Base-by-base conservation (phyloP, 2,797 vertebrate genomes). In the Lithobates pipiens region DNA sequence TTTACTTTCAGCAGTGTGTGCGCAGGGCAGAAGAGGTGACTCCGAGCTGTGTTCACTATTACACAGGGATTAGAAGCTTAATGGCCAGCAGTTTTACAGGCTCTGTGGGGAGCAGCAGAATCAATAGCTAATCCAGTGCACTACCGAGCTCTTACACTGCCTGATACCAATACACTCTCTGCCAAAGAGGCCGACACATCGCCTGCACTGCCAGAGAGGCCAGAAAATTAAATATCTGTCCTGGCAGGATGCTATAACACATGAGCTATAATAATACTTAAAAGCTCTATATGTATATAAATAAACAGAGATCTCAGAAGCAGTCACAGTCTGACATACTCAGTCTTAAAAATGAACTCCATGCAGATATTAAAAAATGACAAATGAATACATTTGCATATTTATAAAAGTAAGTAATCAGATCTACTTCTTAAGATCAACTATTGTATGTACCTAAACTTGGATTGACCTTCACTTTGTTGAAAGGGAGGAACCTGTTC, bases 91-190 rank as follows among this genome's bases (percentile, higher is more conserved):
- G 76, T 83, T 87, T 83, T 87, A 76, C 81, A 83, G 86, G 34
- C 81, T 87, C 86, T 83, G 86, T 39, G 46, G 86, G 81, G 76
- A 87, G 81, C 63, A 34, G 86, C 25, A 75, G 81, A 87, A 87
- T 87, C 86, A 83, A 87, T 87, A 87, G 70, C 76, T 87, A 87
- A 87, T 87, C 86, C 81, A 87, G 80, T 87, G 80, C 85, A 87
- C 85, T 83, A 73, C 85, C 68, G 71, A 76, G 85, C 65, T 75
- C 32, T 82, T 76, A 69, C 69, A 80, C 76, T 69, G 85, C 39
- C 79, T 86, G 70, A 87, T 83, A 78, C 75, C 67, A 63, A 27
- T 65, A 77, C 85, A 54, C 61, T 10, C 32, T 63, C 67, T 42
- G 50, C 32, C 21, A 25, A 25, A 72, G 67, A 46, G 68, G 68